Base-by-base conservation (phyloP, 2,888 invertebrate genomes). In the Eilema sororculum region DNA sequence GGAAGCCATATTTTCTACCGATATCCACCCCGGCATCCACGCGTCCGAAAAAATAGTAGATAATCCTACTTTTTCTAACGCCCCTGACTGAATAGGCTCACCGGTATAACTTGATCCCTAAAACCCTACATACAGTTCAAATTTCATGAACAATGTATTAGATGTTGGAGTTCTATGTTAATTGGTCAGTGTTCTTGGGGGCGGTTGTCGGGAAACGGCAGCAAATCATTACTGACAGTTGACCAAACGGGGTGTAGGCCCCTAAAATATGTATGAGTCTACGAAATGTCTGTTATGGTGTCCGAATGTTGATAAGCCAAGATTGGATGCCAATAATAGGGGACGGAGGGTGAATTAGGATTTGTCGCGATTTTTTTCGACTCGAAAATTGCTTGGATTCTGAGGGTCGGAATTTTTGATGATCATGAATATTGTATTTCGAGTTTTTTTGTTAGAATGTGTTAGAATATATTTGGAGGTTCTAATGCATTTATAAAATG, bases 201-300 rank as follows among this genome's bases (percentile, higher is more conserved):
- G 95, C 93, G 95, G 90, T 87, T 77, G 87, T 82, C 84, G 91
- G 92, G 92, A 91, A 90, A 91, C 86, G 87, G 90, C 90, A 93
- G 95, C 95, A 95, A 95, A 95, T 95, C 95, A 95, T 95, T 95
- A 93, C 94, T 95, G 95, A 95, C 95, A 95, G 95, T 94, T 95
- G 95, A 95, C 95, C 95, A 95, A 90, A 91, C 90, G 92, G 95
- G 94, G 94, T 90, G 91, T 86, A 89, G 81, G 84, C 92, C 94
- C 93, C 91, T 95, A 90, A 95, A 95, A 93, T 95, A 95, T 95
- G 95, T 95, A 95, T 95, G 95, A 93, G 94, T 89, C 91, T 89
- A 89, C 86, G 89, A 87, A 90, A 93, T 91, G 92, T 91, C 91
- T 93, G 95, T 94, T 95, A 94, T 95, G 95, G 94, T 95, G 95